Evolutionary conservation across 2,113 vertebrate species (phyloP).

Genomic region (Oenanthe melanoleuca): DNA sequence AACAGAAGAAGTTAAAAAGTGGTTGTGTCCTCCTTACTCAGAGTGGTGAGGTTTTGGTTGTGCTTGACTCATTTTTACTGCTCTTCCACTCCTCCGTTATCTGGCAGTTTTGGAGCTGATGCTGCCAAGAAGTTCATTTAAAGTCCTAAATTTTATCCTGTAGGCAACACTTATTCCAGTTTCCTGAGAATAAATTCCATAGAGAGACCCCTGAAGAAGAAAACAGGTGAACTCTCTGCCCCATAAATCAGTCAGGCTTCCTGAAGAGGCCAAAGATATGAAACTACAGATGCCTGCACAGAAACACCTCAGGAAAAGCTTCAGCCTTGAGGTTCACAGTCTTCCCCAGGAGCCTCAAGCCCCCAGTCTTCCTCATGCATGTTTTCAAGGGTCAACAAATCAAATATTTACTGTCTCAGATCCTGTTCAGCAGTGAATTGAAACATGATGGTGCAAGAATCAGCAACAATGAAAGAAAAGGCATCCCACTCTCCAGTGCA

Average conservation of each 20-base stretch:
- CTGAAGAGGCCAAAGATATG: neutral
- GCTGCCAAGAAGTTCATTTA: slow-evolving; percentile 16
- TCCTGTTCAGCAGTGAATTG: neutral
- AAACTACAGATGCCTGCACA: neutral
- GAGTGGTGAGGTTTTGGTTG: neutral
- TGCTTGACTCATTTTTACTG: neutral
- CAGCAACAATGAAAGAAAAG: neutral
- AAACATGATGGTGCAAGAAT: neutral
- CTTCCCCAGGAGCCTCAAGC: neutral
- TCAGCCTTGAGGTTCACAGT: neutral
- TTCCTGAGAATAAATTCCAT: neutral
- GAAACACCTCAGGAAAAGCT: neutral
- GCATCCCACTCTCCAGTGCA: neutral
- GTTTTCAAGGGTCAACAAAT: neutral
- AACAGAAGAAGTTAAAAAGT: neutral
- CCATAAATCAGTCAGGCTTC: neutral
- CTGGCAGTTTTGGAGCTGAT: neutral
- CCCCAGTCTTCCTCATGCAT: neutral
- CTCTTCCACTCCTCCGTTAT: neutral
- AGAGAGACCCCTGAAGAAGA: slow-evolving; percentile 4
- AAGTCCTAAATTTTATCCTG: slow-evolving; percentile 6
- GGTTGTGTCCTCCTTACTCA: neutral
- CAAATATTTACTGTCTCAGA: neutral
- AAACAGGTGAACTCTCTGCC: slow-evolving; percentile 1
- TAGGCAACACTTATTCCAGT: neutral